A percentile compares a stretch with the other conserved stretches of the same genome.
phyloP scores from a whole-genome alignment of 2,888 invertebrate genomes.

The Epistrophe eligans region DNA sequence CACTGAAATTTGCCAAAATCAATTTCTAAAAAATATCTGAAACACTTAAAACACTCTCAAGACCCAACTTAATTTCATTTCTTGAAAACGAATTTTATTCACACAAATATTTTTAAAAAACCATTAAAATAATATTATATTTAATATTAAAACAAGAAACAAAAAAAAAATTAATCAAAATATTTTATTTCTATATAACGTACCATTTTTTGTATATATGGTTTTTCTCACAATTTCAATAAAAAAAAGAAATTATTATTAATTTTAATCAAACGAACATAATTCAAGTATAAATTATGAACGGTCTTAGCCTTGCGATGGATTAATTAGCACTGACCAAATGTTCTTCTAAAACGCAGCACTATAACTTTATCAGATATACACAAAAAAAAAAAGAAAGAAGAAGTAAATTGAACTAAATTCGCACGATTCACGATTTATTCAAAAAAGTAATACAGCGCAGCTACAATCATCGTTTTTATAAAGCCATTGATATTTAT shows the following conservation, averaged over 20 bases:
- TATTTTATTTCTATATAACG: background rate
- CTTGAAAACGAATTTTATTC: too few species aligned
- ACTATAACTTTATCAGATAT: slow-evolving; percentile 25
- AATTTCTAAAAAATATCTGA: background rate
- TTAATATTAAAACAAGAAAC: too few species aligned
- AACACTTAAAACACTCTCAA: too few species aligned
- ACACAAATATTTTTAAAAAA: too few species aligned
- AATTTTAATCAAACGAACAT: slow-evolving; percentile 14
- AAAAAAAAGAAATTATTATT: background rate
- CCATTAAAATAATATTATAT: too few species aligned
- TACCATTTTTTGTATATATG: slow-evolving; percentile 14
- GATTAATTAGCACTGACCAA: slow-evolving; percentile 34
- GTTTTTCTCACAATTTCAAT: background rate
- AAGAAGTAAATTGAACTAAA: slow-evolving; percentile 18
- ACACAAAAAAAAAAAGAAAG: background rate
- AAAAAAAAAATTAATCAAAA: too few species aligned
- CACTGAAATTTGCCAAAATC: background rate
- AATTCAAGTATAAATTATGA: slow-evolving; percentile 11
- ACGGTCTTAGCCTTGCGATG: slow-evolving; percentile 32
- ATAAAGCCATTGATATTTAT: background rate
- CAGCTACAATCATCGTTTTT: background rate
- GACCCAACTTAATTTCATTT: too few species aligned
- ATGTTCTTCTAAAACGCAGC: background rate
- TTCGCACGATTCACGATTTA: background rate
- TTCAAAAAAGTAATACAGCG: background rate